These are phyloP conservation scores for Ammodramus savannarum DNA, from an alignment of 2,113 vertebrate species.

Conservation along the genomic window DNA sequence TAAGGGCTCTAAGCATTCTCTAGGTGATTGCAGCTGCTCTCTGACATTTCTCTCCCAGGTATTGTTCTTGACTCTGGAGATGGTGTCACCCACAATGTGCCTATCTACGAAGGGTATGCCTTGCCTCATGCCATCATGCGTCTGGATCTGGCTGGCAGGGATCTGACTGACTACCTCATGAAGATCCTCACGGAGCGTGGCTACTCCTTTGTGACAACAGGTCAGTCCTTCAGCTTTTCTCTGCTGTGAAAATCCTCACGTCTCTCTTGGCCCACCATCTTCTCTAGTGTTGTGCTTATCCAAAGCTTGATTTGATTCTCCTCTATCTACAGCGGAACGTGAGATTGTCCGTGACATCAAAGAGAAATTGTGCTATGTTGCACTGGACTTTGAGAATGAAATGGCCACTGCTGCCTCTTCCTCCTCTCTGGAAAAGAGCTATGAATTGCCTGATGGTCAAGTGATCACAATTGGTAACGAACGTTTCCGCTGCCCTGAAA, in stretches of 20 bases:
- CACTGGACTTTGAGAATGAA: constrained; percentile 95
- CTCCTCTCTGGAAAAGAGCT: constrained; percentile 94
- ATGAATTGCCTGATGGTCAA: constrained; percentile 92
- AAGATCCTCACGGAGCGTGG: constrained; percentile 95
- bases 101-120: constrained; percentile 87
- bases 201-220: constrained; percentile 94
- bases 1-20: background rate
- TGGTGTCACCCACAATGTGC: constrained; percentile 87
- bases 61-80: constrained; percentile 93
- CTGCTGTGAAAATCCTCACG: background rate
- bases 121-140: constrained; percentile 87
- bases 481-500: constrained; percentile 95
- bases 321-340: constrained; percentile 81
- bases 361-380: constrained; percentile 93
- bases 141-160: constrained; percentile 85
- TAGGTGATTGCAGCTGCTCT: background rate
- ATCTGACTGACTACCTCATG: constrained; percentile 97
- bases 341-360: constrained; percentile 97
- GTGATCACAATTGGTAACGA: constrained; percentile 96
- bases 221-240: constrained; percentile 62
- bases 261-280: background rate
- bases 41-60: constrained; percentile 69
- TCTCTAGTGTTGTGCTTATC: background rate
- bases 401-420: constrained; percentile 96
- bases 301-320: constrained; percentile 8